Conservation (phyloP, 2,797 vertebrate species). For the Cyprinella venusta region DNA sequence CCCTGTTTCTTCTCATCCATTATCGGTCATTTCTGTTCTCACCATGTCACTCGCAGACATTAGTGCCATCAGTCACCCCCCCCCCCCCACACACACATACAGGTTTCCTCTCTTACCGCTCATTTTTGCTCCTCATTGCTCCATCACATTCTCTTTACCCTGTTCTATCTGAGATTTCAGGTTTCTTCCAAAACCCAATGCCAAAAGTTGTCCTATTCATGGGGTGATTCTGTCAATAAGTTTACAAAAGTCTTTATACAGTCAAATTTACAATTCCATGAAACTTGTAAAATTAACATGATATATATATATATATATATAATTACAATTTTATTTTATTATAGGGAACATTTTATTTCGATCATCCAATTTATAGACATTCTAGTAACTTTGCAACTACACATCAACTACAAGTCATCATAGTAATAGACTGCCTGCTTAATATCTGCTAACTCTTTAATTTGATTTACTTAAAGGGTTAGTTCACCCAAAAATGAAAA, state of each 20-base stretch:
- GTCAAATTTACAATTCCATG: not conserved
- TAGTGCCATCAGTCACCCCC: slow-evolving; percentile 33
- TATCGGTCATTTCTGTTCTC: slow-evolving; percentile 32
- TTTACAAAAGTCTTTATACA: not conserved
- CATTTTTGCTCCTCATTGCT: slow-evolving; percentile 8
- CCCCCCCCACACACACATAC: not conserved
- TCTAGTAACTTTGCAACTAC: too few relatives aligned
- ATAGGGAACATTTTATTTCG: not conserved
- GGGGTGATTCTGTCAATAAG: not conserved
- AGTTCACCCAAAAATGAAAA: too few relatives aligned
- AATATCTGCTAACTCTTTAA: too few relatives aligned
- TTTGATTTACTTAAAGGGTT: too few relatives aligned
- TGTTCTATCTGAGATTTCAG: not conserved
- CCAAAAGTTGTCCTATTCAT: not conserved
- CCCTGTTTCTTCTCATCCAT: slow-evolving; percentile 23
- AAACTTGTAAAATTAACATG: too few relatives aligned
- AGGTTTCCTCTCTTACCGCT: slow-evolving; percentile 5
- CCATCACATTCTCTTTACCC: not conserved
- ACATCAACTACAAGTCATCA: not conserved
- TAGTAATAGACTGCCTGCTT: too few relatives aligned
- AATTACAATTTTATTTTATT: too few relatives aligned
- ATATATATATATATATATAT: too few relatives aligned
- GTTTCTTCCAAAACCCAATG: not conserved
- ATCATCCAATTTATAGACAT: not conserved
- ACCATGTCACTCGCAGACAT: slow-evolving; percentile 24